Evolutionary conservation across 2,113 vertebrate species (phyloP).

Genomic region (Promerops cafer): DNA sequence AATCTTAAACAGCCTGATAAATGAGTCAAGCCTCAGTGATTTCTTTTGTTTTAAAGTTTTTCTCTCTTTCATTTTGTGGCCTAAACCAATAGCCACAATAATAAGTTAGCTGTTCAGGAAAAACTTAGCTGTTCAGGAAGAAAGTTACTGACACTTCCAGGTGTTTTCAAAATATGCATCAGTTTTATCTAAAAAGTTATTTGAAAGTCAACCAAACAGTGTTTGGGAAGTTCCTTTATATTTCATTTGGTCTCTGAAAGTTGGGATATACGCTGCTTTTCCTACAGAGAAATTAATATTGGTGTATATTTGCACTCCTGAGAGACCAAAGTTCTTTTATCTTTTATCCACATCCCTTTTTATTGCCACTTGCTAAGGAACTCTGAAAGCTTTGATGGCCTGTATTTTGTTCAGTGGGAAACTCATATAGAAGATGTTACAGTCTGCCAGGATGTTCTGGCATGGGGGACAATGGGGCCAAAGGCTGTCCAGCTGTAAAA

Average conservation of each 20-base stretch:
- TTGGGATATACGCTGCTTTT: background rate
- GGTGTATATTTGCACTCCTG: background rate
- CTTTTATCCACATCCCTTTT: background rate
- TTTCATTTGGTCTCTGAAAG: background rate
- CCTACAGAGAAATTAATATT: background rate
- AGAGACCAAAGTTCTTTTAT: background rate
- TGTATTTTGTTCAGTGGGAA: background rate
- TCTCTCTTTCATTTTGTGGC: background rate
- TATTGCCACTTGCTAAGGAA: background rate
- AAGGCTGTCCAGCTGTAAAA: background rate
- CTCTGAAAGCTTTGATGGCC: background rate
- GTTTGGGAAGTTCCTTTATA: background rate
- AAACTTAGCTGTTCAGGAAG: background rate
- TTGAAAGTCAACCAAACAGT: background rate
- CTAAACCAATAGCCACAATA: background rate
- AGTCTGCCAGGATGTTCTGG: background rate
- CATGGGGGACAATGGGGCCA: background rate
- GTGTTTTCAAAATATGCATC: background rate
- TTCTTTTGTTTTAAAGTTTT: background rate
- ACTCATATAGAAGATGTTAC: background rate
- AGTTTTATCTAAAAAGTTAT: background rate
- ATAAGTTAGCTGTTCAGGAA: background rate
- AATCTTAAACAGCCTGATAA: background rate
- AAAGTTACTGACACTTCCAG: background rate
- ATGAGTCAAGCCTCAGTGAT: background rate